Conservation (phyloP, 2,113 vertebrate genomes). For the Sinosuthora webbiana region DNA sequence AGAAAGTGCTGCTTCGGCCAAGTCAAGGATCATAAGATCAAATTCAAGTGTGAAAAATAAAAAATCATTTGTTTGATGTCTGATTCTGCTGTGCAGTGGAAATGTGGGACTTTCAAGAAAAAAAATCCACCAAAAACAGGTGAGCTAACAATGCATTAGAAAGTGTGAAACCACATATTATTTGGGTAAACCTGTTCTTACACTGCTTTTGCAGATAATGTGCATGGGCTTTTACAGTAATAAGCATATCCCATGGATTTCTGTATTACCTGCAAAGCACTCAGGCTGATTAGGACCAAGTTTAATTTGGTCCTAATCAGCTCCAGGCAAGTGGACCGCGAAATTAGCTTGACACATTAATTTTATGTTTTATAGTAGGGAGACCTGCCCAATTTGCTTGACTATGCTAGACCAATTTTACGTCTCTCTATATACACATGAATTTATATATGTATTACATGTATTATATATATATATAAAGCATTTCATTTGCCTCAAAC, state of each 20-base stretch:
- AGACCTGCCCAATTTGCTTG: conserved; percentile 38
- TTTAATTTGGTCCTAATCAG: conserved; percentile 53
- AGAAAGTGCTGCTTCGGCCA: neutral
- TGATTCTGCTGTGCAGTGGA: neutral
- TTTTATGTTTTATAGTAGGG: conserved; percentile 44
- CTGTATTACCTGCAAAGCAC: conserved; percentile 44
- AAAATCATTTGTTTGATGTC: neutral
- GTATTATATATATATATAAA: neutral
- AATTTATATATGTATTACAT: neutral
- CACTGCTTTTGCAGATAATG: conserved; percentile 18
- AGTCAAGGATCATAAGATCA: neutral
- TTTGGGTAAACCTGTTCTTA: conserved; percentile 20
- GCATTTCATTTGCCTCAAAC: neutral
- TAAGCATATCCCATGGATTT: conserved; percentile 42
- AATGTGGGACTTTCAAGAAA: neutral
- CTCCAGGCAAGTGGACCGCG: conserved; percentile 47
- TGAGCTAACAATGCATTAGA: neutral
- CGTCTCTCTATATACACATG: neutral
- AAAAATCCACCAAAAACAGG: neutral
- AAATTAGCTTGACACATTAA: conserved; percentile 68
- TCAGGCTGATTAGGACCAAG: conserved; percentile 19
- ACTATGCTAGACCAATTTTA: conserved; percentile 20
- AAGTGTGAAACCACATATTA: conserved; percentile 13
- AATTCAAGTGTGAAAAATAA: neutral
- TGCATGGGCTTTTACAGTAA: conserved; percentile 29